These are phyloP conservation scores for Gymnogyps californianus DNA, from an alignment of 2,113 vertebrate species.

Conservation along the genomic window DNA sequence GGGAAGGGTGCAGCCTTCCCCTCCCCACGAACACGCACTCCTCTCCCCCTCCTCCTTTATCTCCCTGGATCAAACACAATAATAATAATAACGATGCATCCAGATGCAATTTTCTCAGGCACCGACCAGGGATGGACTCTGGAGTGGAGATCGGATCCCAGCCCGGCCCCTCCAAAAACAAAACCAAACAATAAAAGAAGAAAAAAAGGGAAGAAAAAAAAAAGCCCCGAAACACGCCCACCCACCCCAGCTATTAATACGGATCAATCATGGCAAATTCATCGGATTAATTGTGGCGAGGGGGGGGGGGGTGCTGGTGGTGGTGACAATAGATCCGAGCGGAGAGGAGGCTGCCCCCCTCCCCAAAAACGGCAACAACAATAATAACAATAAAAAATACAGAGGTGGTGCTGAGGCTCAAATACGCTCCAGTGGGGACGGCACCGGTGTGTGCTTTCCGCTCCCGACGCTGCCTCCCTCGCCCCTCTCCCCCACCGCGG, in stretches of 20 bases:
- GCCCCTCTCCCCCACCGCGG: neutral
- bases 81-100: constrained; percentile 45
- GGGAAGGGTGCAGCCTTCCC: constrained; percentile 49
- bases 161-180: constrained; percentile 17
- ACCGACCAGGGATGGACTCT: constrained; percentile 12
- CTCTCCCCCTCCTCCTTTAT: constrained; percentile 62
- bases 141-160: neutral
- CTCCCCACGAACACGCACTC: constrained; percentile 44
- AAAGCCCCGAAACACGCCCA: constrained; percentile 17
- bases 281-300: constrained; percentile 19
- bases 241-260: constrained; percentile 24
- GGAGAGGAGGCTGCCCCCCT: neutral
- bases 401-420: neutral
- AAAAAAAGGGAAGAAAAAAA: neutral
- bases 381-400: neutral
- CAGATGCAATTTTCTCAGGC: constrained; percentile 49
- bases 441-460: neutral
- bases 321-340: constrained; percentile 29
- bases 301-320: neutral
- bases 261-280: constrained; percentile 12
- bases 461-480: neutral
- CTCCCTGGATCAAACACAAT: constrained; percentile 47
- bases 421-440: neutral
- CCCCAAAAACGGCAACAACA: neutral
- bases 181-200: constrained; percentile 20